Conservation (phyloP, 2,113 vertebrate species). For the Apodemus sylvaticus region DNA sequence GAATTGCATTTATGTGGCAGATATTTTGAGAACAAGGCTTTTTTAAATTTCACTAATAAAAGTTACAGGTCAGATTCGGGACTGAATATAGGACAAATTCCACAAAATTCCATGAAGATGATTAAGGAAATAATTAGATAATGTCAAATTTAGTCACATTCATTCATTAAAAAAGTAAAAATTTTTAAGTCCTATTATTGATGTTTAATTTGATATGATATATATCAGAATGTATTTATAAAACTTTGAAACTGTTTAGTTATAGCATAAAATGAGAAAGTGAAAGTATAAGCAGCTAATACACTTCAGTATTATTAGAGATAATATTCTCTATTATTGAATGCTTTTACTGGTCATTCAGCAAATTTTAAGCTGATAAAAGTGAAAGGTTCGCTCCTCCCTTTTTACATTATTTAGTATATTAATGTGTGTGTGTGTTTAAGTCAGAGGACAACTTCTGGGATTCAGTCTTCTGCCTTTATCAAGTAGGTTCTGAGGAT, state of each 20-base stretch:
- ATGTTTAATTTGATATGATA: conserved; percentile 37
- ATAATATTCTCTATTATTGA: conserved; percentile 41
- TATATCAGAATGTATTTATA: conserved; percentile 34
- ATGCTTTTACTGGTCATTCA: conserved; percentile 37
- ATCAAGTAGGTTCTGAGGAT: not conserved
- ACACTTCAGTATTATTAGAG: conserved; percentile 31
- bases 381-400: not conserved
- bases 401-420: not conserved
- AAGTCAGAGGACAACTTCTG: not conserved
- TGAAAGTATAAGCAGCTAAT: conserved; percentile 60
- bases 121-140: conserved; percentile 45
- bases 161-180: conserved; percentile 10
- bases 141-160: conserved; percentile 38
- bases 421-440: not conserved
- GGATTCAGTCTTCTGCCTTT: not conserved
- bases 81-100: not conserved
- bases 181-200: conserved; percentile 44
- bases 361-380: conserved; percentile 55
- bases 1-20: conserved; percentile 19
- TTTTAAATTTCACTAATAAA: conserved; percentile 48
- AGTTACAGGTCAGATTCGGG: conserved; percentile 45
- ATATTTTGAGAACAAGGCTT: not conserved
- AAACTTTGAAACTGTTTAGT: conserved; percentile 41
- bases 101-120: conserved; percentile 9
- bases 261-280: conserved; percentile 25